These are phyloP conservation scores for Styela clava DNA, from an alignment of 23 tunicate genomes.

Conservation along the genomic window DNA sequence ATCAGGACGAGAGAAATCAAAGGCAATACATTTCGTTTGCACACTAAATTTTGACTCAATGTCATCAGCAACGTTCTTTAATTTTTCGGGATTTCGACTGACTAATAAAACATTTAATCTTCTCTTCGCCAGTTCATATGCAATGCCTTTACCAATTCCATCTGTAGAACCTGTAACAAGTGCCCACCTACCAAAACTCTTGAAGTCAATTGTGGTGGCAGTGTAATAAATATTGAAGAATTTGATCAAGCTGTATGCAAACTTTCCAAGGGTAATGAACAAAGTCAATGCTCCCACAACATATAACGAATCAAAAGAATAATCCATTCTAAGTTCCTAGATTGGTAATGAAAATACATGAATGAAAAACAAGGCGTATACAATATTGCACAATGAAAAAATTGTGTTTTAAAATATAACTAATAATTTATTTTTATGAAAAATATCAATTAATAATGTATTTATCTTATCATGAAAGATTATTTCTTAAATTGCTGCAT, in stretches of 20 bases:
- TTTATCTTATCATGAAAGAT: too few relatives aligned
- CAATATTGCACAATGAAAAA: too few relatives aligned
- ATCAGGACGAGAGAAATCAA: constrained; percentile 56
- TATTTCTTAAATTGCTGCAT: too few relatives aligned
- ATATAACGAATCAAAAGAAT: not conserved
- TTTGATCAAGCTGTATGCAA: not conserved
- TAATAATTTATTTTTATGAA: too few relatives aligned
- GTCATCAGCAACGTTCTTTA: constrained; percentile 40
- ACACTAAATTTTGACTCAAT: constrained; percentile 42
- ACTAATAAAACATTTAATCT: constrained; percentile 71
- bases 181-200: constrained; percentile 74
- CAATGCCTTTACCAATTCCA: constrained; percentile 88
- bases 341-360: too few relatives aligned
- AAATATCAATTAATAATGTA: too few relatives aligned
- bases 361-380: too few relatives aligned
- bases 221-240: constrained; percentile 1
- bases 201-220: constrained; percentile 23
- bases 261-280: not conserved
- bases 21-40: constrained; percentile 38
- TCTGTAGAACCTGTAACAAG: constrained; percentile 87
- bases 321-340: too few relatives aligned
- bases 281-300: not conserved
- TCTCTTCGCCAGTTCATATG: constrained; percentile 48
- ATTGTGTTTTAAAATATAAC: too few relatives aligned
- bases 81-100: constrained; percentile 71